Evolutionary conservation across 2,113 vertebrate species (phyloP).

Genomic region (Serinus canaria): DNA sequence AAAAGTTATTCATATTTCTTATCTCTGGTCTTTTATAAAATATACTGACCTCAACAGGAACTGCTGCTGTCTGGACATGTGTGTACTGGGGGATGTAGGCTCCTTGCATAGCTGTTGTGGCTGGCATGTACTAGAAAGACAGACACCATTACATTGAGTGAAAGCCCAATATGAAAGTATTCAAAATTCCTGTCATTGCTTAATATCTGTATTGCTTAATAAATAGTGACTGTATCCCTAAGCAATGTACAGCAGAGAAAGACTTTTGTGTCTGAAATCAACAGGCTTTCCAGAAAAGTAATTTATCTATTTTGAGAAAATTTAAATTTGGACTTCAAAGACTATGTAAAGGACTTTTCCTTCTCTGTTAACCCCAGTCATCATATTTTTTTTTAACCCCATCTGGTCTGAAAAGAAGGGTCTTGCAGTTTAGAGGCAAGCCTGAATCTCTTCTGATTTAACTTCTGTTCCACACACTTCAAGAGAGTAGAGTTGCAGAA

Average conservation of each 20-base stretch:
- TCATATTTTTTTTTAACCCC: neutral
- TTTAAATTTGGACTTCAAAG: neutral
- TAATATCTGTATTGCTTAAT: neutral
- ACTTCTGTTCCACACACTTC: neutral
- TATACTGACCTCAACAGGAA: constrained; percentile 89
- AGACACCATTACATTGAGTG: neutral
- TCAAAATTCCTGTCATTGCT: neutral
- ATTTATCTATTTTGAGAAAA: neutral
- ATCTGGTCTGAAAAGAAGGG: neutral
- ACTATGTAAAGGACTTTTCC: neutral
- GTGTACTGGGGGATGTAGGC: constrained; percentile 93
- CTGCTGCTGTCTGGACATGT: constrained; percentile 86
- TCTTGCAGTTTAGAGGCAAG: neutral
- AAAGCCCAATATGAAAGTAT: neutral
- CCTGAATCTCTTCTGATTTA: neutral
- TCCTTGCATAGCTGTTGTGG: constrained; percentile 93
- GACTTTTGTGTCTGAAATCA: neutral
- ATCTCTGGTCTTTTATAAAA: neutral
- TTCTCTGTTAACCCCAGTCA: neutral
- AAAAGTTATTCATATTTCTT: neutral
- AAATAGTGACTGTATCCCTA: neutral
- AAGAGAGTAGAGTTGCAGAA: neutral
- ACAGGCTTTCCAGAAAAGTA: neutral
- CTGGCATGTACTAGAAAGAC: constrained; percentile 88
- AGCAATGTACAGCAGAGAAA: neutral